Conservation (phyloP, 2,113 vertebrate genomes). For the Odocoileus hemionus region DNA sequence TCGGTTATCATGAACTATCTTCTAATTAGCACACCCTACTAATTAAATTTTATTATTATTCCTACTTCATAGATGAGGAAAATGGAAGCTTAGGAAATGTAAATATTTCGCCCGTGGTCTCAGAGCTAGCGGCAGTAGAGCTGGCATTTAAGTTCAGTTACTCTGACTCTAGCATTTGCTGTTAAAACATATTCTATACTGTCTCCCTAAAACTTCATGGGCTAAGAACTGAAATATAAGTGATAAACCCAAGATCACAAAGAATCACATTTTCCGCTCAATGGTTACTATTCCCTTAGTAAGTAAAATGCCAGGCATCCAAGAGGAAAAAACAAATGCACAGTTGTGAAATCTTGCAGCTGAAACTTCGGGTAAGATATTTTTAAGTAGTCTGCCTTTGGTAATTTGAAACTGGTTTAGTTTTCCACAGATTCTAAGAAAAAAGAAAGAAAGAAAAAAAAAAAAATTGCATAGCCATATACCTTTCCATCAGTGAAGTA, state of each 20-base stretch:
- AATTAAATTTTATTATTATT: not conserved
- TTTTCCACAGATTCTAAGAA: not conserved
- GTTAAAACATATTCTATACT: not conserved
- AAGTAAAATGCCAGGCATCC: not conserved
- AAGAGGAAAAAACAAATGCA: not conserved
- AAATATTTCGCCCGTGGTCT: not conserved
- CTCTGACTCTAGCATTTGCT: not conserved
- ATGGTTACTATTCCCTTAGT: not conserved
- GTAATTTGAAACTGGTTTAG: not conserved
- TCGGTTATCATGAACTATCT: not conserved
- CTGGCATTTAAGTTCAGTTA: not conserved
- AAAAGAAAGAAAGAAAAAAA: not conserved
- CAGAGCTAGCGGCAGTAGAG: not conserved
- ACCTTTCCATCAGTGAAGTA: slow-evolving; percentile 99
- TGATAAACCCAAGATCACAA: not conserved
- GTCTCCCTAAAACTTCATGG: not conserved
- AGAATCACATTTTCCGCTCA: not conserved
- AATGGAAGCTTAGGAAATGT: not conserved
- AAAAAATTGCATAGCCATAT: slow-evolving; percentile 15
- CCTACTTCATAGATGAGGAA: not conserved
- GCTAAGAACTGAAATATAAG: slow-evolving; percentile 1
- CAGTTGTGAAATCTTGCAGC: not conserved
- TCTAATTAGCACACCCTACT: not conserved
- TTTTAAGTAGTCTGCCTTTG: not conserved
- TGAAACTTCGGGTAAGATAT: not conserved